Evolutionary conservation across 2,888 invertebrate species (phyloP).

Genomic region (Apoda limacodes): DNA sequence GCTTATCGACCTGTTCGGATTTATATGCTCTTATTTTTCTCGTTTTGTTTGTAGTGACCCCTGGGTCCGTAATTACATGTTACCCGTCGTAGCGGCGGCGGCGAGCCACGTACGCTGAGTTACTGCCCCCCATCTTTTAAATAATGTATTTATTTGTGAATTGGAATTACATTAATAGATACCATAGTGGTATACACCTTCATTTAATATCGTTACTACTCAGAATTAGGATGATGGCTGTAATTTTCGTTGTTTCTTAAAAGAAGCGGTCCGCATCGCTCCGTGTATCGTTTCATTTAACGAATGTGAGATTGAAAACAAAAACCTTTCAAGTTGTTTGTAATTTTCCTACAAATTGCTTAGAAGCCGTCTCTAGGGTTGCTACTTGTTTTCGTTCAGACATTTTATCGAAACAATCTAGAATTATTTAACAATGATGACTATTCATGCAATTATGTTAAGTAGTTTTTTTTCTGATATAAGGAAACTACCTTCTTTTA

Average conservation of each 20-base stretch:
- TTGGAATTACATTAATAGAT: slow-evolving; percentile 63
- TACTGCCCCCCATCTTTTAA: slow-evolving; percentile 49
- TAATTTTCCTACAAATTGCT: slow-evolving; percentile 43
- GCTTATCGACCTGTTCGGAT: slow-evolving; percentile 43
- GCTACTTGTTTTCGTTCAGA: no score
- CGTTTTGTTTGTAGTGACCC: slow-evolving; percentile 63
- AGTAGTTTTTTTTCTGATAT: no score
- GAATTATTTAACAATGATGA: no score
- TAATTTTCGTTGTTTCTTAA: slow-evolving; percentile 52
- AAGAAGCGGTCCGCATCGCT: no score
- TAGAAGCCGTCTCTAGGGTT: slow-evolving; percentile 25
- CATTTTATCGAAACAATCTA: no score
- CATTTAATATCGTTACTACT: slow-evolving; percentile 63
- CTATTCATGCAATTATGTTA: no score
- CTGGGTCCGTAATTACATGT: slow-evolving; percentile 59
- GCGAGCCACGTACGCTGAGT: slow-evolving; percentile 46
- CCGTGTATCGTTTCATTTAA: slow-evolving; percentile 21
- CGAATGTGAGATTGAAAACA: slow-evolving; percentile 26
- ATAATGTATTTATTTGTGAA: slow-evolving; percentile 66
- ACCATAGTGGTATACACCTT: slow-evolving; percentile 51
- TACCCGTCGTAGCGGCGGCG: slow-evolving; percentile 32
- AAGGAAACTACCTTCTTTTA: no score
- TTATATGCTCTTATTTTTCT: no score
- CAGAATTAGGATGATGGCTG: slow-evolving; percentile 54
- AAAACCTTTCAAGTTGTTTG: slow-evolving; percentile 35